These are phyloP conservation scores for Glossophaga mutica DNA, from an alignment of 2,797 vertebrate species.

Conservation along the genomic window DNA sequence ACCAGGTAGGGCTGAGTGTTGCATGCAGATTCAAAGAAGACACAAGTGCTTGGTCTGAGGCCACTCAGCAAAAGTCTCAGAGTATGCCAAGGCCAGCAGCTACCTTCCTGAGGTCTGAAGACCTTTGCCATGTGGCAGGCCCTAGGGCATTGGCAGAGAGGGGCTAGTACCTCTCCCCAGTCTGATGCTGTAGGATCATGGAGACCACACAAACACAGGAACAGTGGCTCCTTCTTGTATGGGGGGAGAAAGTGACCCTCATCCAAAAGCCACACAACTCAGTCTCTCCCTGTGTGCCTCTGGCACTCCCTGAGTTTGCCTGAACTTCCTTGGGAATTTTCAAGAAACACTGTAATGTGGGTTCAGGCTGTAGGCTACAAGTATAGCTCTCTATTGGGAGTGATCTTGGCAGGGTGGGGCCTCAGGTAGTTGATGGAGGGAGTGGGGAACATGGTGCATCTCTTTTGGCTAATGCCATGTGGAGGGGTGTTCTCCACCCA, in stretches of 20 bases:
- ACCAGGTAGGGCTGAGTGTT: not conserved
- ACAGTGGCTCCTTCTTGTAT: not conserved
- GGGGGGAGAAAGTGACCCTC: not conserved
- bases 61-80: not conserved
- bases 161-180: not conserved
- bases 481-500: not conserved
- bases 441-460: not conserved
- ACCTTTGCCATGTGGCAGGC: not conserved
- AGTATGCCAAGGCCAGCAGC: not conserved
- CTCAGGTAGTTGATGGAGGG: not conserved
- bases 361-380: not conserved
- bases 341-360: not conserved
- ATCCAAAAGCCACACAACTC: not conserved
- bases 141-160: not conserved
- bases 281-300: not conserved
- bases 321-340: not conserved
- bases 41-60: not conserved
- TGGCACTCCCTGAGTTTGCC: not conserved
- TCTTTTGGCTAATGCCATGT: not conserved
- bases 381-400: not conserved
- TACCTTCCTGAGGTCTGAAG: not conserved
- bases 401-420: not conserved
- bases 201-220: not conserved
- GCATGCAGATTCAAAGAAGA: not conserved
- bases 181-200: not conserved